These are phyloP conservation scores for Furnarius figulus DNA, from an alignment of 2,113 vertebrate genomes.

Conservation along the genomic window DNA sequence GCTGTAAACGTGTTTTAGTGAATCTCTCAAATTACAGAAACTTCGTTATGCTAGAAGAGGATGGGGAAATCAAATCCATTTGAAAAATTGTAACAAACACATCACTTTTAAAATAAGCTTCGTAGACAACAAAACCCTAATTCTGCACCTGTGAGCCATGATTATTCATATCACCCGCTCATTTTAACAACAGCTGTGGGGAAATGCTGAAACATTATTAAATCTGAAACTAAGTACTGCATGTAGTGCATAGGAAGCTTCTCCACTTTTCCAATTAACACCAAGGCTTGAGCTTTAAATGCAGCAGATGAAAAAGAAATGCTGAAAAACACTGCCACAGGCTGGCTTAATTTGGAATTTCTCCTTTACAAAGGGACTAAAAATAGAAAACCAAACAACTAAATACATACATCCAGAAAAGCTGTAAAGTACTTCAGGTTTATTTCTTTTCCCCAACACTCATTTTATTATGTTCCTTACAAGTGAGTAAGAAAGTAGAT, in stretches of 20 bases:
- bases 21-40: not conserved
- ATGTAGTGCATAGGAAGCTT: not conserved
- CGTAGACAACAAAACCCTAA: not conserved
- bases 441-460: not conserved
- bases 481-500: not conserved
- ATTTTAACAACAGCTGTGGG: not conserved
- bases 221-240: not conserved
- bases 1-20: not conserved
- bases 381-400: not conserved
- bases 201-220: not conserved
- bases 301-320: constrained; percentile 3
- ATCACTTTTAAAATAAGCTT: not conserved
- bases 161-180: not conserved
- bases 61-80: not conserved
- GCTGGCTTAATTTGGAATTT: constrained; percentile 55
- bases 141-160: not conserved
- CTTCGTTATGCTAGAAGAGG: not conserved
- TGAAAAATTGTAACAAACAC: not conserved
- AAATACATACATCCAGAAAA: not conserved
- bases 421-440: not conserved
- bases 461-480: not conserved
- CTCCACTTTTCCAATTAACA: not conserved
- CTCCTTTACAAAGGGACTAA: not conserved
- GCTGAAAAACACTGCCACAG: constrained; percentile 65
- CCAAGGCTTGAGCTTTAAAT: not conserved